Evolutionary conservation across 35 echinoderm and acorn worm genomes (phyloP).

Genomic region (Stichopus chloronotus): DNA sequence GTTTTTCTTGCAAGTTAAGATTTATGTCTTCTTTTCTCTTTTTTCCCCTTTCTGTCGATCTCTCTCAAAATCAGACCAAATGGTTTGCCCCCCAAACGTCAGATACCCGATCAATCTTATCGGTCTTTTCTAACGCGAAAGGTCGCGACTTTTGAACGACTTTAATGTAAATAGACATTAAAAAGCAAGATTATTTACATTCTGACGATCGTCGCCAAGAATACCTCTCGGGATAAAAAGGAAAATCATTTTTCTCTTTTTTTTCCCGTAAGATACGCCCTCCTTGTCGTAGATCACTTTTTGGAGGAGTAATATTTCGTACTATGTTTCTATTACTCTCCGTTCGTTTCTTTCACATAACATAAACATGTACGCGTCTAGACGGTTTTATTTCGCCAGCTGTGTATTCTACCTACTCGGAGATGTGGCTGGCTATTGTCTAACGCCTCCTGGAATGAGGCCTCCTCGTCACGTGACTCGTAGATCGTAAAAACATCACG

Average conservation of each 20-base stretch:
- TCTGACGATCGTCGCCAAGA: not conserved
- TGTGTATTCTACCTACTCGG: conserved; percentile 19
- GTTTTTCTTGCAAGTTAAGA: too few species aligned
- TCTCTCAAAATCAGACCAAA: not conserved
- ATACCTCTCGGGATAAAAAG: too few species aligned
- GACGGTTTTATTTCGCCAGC: not conserved
- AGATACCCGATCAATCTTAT: not conserved
- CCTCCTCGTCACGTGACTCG: not conserved
- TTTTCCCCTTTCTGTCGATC: too few species aligned
- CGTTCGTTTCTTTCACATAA: not conserved
- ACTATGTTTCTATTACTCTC: not conserved
- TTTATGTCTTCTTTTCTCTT: too few species aligned
- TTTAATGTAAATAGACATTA: not conserved
- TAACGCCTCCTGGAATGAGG: not conserved
- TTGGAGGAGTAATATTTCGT: not conserved
- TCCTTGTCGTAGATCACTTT: not conserved
- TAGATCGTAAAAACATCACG: conserved; percentile 5
- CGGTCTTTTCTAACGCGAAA: not conserved
- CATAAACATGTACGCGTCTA: not conserved
- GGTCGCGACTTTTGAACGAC: not conserved
- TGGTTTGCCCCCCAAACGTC: not conserved
- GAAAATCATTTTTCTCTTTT: too few species aligned
- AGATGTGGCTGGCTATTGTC: conserved; percentile 3
- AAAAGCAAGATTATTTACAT: not conserved
- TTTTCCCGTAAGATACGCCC: not conserved